Evolutionary conservation across 2,797 vertebrate genomes (phyloP), one percentile per base, ranked within the genome.

Genomic region (Microctenopoma stevenorrisi): DNA sequence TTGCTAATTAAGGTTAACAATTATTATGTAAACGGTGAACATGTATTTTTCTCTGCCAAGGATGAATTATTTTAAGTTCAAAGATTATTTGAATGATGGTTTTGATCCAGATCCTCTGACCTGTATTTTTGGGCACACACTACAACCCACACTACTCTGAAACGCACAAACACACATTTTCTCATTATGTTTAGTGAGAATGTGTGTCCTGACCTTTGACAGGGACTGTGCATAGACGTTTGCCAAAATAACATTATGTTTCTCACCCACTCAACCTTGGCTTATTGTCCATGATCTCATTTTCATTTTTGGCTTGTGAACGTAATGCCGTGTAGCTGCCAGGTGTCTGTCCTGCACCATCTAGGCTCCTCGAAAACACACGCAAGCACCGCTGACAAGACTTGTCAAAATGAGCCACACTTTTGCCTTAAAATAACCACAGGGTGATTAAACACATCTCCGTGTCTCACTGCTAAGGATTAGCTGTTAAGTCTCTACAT

Each of bases 401-500:
- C 55, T 55, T 18, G 22, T 43, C 0, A 52, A 67, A 61, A 59
- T 40, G 69, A 56, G 14, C 22, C 4, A 4, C 9, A 6, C 18
- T 44, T 25, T 61, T 28, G 26, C 7, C 35, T 68, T 18, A 40
- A 63, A 33, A 78, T 64, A 14, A 46, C 42, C 44, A 42, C 30
- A 12, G 4, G 42, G 10, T 49, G 18, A 57, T 51, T 43, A 68
- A 62, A 55, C 44, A 52, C 30, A 12, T 5, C 18, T 47, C 26
- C 48, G 28, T 68, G 60, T 52, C 54, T 64, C 40, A 47, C 28
- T 38, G 46, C n/a, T 63, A 35, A 52, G n/a, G 15, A 50, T 62
- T 52, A 22, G 16, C 37, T 56, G 59, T 42, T 2, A 64, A 16
- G 1, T 66, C 50, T 49, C 35, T 35, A 18, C 48, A 74, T 42